A percentile compares a stretch with the other conserved stretches of the same genome.
phyloP scores from a whole-genome alignment of 2,113 vertebrate species.

The Nasalis larvatus region DNA sequence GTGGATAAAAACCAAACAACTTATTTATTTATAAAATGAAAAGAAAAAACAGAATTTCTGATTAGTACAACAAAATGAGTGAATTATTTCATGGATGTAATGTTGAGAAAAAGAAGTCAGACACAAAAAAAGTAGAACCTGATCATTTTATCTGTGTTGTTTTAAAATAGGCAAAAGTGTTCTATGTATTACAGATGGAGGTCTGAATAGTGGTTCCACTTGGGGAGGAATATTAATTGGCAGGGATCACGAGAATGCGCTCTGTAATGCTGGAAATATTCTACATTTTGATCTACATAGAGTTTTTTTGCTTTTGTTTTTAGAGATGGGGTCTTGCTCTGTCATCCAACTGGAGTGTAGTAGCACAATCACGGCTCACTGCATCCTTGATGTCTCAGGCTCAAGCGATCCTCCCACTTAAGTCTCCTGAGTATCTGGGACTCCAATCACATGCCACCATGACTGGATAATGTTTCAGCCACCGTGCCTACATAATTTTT shows the following conservation, averaged over 20 bases:
- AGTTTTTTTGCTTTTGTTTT: not conserved
- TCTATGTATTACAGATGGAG: not conserved
- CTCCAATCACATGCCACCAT: no score
- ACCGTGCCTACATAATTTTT: no score
- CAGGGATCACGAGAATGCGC: accelerated
- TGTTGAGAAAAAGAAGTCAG: not conserved
- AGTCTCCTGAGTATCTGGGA: no score
- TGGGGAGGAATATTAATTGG: not conserved
- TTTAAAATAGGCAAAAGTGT: not conserved
- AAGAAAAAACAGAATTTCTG: not conserved
- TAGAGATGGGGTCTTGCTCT: no score
- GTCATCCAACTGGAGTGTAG: no score
- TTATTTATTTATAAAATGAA: not conserved
- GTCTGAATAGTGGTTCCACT: accelerated
- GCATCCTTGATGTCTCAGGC: no score
- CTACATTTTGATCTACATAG: not conserved
- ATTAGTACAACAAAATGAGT: not conserved
- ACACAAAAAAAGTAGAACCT: not conserved
- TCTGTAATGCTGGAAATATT: not conserved
- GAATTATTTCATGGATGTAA: not conserved
- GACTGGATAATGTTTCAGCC: no score
- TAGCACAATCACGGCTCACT: no score
- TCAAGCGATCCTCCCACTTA: no score
- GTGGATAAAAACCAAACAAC: not conserved
- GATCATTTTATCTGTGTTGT: not conserved